These are phyloP conservation scores for Thamnophis elegans DNA, from an alignment of 2,797 vertebrate genomes.

Conservation along the genomic window DNA sequence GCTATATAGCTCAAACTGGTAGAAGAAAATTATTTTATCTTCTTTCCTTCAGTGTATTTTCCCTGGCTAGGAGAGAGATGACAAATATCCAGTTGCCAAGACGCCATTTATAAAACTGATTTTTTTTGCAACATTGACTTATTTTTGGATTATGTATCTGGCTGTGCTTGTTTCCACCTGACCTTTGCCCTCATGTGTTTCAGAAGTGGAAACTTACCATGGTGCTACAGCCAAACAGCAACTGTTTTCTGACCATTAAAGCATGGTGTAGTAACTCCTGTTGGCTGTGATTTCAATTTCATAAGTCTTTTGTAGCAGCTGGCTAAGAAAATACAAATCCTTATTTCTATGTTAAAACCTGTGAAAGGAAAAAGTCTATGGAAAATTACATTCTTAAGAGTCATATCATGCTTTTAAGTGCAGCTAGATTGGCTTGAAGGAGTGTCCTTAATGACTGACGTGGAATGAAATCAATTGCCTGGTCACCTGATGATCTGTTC, in stretches of 20 bases:
- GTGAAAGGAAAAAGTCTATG: rapidly evolving
- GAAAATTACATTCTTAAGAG: not conserved
- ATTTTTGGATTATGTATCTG: conserved; percentile 49
- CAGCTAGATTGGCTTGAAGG: not conserved
- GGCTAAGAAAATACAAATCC: not conserved
- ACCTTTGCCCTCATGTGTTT: conserved; percentile 38
- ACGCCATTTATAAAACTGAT: not conserved
- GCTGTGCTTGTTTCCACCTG: not conserved
- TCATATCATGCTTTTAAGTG: rapidly evolving
- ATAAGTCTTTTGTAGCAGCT: not conserved
- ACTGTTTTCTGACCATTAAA: not conserved
- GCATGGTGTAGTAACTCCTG: not conserved
- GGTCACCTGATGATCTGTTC: not conserved
- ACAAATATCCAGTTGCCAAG: not conserved
- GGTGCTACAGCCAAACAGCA: not conserved
- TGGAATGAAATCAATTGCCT: not conserved
- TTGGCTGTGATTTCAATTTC: not conserved
- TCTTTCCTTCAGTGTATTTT: not conserved
- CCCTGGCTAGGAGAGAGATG: not conserved
- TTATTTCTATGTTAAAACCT: not conserved
- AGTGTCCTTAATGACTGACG: not conserved
- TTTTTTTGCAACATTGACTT: not conserved
- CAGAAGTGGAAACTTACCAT: rapidly evolving
- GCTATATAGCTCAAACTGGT: not conserved
- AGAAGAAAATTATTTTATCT: not conserved